These are phyloP conservation scores for Orchesella cincta DNA, from an alignment of 1,140 invertebrate species.

Conservation along the genomic window DNA sequence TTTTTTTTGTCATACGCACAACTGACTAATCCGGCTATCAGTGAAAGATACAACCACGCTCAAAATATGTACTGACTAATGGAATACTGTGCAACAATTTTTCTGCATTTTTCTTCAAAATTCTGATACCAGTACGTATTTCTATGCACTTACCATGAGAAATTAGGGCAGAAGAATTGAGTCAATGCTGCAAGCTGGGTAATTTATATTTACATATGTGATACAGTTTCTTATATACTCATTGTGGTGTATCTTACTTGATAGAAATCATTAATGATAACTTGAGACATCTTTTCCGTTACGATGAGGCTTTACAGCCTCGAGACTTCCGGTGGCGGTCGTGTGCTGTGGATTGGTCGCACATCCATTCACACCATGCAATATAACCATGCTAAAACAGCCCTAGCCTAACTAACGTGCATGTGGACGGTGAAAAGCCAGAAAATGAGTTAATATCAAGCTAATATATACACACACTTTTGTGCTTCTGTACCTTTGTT, in stretches of 20 bases:
- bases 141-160: too few species aligned
- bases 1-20: too few species aligned
- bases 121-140: too few species aligned
- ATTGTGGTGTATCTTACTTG: slow-evolving; percentile 4
- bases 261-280: slow-evolving; percentile 1
- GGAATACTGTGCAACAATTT: too few species aligned
- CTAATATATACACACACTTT: neutral
- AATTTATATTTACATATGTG: slow-evolving; percentile 5
- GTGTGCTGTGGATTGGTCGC: neutral
- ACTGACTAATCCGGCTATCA: too few species aligned
- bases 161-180: slow-evolving; percentile 27
- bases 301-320: slow-evolving; percentile 3
- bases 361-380: slow-evolving; percentile 12
- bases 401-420: neutral
- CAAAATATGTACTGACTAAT: too few species aligned
- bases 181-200: slow-evolving; percentile 19
- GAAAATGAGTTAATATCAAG: neutral
- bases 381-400: neutral
- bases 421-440: neutral
- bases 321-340: slow-evolving; percentile 14
- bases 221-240: slow-evolving; percentile 18
- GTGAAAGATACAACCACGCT: too few species aligned
- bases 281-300: slow-evolving; percentile 22
- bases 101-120: too few species aligned
- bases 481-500: neutral